Base-by-base conservation (phyloP, 2,888 invertebrate genomes). In the Drosophila heteroneura region DNA sequence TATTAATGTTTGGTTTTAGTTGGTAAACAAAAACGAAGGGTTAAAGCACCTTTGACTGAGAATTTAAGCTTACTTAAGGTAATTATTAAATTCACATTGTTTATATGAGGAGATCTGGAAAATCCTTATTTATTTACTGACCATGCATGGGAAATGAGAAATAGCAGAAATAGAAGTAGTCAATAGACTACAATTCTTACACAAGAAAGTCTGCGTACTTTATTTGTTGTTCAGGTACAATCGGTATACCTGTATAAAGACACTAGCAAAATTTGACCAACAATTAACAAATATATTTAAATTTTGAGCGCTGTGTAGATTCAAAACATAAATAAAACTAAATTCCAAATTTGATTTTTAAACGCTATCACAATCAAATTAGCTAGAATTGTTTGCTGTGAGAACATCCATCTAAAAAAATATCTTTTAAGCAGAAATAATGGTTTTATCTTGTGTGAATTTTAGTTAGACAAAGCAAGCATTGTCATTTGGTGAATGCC, bases 401-500 rank as follows among this genome's bases (percentile, higher is more conserved):
- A 19, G 10, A 28, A 54, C 14, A 12, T 35, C 12, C 12, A 19
- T 14, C 2, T 19, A 6, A 12, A 62, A 35, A 28, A n/a, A 26
- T 22, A 41, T 41, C 12, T 14, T 28, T 47, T 39, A 14, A 70
- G n/a, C 14, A 37, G 22, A 53, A 47, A 59, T 61, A 35, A 10
- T 16, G 54, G 44, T 49, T 16, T 51, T 47, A 54, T n/a, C 59
- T 70, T 52, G 60, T 57, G 62, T 63, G 62, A 63, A 59, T 70
- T 62, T 61, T 14, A 61, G 49, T 7, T 30, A 44, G 52, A 71
- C 67, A 78, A 75, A 56, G 71, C 56, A 19, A 19, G 22, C 64
- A 57, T 62, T 72, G 58, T 58, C 41, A 32, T 16, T 58, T 16
- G 32, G 1, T 81, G 81, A 68, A 60, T 52, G 64, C 49, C 70